Evolutionary conservation across 2,113 vertebrate species (phyloP).

Genomic region (Uropsilus gracilis): DNA sequence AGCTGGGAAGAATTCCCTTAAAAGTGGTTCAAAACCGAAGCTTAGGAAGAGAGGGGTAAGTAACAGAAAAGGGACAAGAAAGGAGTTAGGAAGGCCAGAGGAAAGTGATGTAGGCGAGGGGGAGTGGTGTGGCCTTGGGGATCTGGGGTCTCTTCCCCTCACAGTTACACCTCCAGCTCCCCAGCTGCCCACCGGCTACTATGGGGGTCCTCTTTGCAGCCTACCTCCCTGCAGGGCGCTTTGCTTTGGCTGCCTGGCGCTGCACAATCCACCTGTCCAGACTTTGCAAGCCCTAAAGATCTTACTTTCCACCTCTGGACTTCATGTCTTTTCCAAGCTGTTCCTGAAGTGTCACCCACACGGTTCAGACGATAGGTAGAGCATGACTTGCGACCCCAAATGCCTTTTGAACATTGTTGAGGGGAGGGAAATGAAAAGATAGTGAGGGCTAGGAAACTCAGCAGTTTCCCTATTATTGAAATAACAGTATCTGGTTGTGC

Average conservation of each 20-base stretch:
- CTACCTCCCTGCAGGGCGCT: neutral
- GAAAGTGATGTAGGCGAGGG: neutral
- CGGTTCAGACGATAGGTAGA: neutral
- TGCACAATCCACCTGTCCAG: neutral
- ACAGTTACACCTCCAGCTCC: neutral
- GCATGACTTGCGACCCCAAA: neutral
- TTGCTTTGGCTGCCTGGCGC: neutral
- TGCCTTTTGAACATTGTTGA: constrained; percentile 6
- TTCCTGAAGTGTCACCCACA: constrained; percentile 35
- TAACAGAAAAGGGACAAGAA: neutral
- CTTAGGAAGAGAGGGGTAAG: neutral
- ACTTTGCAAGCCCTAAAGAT: neutral
- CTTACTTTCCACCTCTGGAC: neutral
- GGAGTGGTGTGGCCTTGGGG: too few relatives aligned
- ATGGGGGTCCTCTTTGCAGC: neutral
- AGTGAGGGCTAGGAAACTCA: neutral
- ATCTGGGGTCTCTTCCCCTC: neutral
- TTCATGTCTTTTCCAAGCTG: constrained; percentile 30
- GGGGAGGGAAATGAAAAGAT: neutral
- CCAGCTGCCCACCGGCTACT: neutral
- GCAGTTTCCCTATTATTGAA: constrained; percentile 33
- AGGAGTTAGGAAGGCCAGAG: constrained; percentile 23
- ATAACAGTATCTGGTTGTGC: constrained; percentile 16
- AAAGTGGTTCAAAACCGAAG: constrained; percentile 48
- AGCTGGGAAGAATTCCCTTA: constrained; percentile 22